These are phyloP conservation scores for Gallirallus australis DNA, from an alignment of 2,797 vertebrate species.

Conservation along the genomic window DNA sequence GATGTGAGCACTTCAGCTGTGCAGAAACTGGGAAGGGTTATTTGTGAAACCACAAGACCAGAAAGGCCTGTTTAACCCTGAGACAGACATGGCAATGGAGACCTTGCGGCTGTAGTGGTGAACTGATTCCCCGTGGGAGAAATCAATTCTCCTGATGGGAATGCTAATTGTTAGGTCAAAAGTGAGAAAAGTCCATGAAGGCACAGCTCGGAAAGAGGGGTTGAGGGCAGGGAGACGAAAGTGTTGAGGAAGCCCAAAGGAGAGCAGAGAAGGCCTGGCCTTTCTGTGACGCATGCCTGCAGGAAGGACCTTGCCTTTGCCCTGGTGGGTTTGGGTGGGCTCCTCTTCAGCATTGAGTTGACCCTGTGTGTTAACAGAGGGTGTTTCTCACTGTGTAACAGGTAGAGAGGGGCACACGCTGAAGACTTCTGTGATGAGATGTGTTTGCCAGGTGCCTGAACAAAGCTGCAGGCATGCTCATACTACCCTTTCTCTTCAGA, in stretches of 20 bases:
- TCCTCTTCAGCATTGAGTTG: background rate
- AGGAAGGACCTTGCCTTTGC: background rate
- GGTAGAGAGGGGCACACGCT: background rate
- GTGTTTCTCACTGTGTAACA: background rate
- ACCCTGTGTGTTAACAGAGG: background rate
- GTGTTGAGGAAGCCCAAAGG: background rate
- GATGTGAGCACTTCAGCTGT: background rate
- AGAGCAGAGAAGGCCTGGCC: background rate
- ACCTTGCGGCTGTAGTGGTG: background rate
- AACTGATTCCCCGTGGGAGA: background rate
- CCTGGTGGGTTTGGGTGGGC: background rate
- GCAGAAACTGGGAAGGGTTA: background rate
- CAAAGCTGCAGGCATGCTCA: background rate
- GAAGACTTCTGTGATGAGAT: background rate
- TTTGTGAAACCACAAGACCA: rapidly evolving
- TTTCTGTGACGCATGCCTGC: background rate
- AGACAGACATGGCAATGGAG: background rate
- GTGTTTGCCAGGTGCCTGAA: background rate
- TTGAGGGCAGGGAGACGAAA: background rate
- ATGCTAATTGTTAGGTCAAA: background rate
- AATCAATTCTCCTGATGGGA: background rate
- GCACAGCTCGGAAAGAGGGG: background rate
- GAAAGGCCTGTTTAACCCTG: background rate
- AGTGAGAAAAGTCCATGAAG: background rate
- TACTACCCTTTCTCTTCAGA: background rate